Percentiles rank a stretch among this genome's conserved stretches.
Conservation (phyloP, 2,797 vertebrate species). For the Prunella strophiata region DNA sequence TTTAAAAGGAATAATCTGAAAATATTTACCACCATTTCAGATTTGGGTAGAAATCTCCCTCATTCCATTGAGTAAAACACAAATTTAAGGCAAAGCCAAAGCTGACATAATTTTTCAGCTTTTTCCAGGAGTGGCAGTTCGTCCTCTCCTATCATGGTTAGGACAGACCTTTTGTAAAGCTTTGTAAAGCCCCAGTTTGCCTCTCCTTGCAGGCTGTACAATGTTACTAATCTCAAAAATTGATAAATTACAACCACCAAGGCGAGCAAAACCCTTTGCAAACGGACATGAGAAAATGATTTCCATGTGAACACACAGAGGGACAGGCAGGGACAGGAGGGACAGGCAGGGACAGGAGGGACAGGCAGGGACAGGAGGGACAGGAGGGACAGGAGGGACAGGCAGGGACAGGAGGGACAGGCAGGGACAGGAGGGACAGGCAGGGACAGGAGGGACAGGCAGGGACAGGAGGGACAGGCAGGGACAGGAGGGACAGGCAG, state of each 20-base stretch:
- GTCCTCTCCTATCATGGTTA: neutral
- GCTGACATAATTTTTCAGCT: neutral
- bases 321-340: no score
- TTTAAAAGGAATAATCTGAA: neutral
- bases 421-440: no score
- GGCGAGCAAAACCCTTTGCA: neutral
- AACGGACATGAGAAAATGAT: fast-evolving
- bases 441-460: no score
- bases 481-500: no score
- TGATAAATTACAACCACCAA: neutral
- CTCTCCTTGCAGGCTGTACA: neutral
- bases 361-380: no score
- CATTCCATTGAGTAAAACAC: neutral
- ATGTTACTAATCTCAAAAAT: neutral
- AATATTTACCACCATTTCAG: neutral
- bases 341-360: no score
- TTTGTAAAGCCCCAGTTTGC: neutral
- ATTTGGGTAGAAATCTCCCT: neutral
- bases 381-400: no score
- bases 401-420: no score
- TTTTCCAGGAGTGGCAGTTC: neutral
- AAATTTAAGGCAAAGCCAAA: neutral
- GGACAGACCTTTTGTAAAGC: neutral
- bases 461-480: no score
- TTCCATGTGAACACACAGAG: neutral